Evolutionary conservation across 2,888 invertebrate genomes (phyloP).

Genomic region (Pristionchus entomophagus): DNA sequence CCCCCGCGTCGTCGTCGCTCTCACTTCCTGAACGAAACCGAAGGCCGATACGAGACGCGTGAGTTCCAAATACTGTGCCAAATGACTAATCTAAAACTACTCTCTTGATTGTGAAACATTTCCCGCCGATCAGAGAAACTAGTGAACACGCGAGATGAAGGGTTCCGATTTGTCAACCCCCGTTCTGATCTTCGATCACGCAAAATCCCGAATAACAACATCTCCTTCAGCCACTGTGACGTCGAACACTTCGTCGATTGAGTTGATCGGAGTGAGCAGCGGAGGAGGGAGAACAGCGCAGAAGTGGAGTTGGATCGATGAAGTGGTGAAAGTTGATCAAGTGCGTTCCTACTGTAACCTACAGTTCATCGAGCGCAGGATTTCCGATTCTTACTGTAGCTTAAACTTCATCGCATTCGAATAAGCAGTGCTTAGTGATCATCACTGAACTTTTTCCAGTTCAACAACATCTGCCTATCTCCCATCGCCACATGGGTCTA

Average conservation of each 20-base stretch:
- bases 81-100: too few relatives aligned
- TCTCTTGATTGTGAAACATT: neutral
- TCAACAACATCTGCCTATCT: conserved; percentile 24
- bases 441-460: neutral
- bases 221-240: neutral
- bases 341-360: neutral
- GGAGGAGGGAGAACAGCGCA: neutral
- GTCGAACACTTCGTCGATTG: neutral
- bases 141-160: too few relatives aligned
- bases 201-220: neutral
- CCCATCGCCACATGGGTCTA: neutral
- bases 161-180: neutral
- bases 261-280: conserved; percentile 25
- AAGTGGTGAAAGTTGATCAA: conserved; percentile 11
- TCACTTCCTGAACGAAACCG: conserved; percentile 41
- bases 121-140: neutral
- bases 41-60: conserved; percentile 37
- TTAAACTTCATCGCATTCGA: neutral
- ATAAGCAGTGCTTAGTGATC: neutral
- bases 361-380: neutral
- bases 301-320: conserved; percentile 38
- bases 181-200: neutral
- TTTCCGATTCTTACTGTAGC: neutral
- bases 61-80: too few relatives aligned
- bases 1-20: conserved; percentile 66